These are phyloP conservation scores for Toxonevra muliebris DNA, from an alignment of 2,888 invertebrate genomes.

Conservation along the genomic window DNA sequence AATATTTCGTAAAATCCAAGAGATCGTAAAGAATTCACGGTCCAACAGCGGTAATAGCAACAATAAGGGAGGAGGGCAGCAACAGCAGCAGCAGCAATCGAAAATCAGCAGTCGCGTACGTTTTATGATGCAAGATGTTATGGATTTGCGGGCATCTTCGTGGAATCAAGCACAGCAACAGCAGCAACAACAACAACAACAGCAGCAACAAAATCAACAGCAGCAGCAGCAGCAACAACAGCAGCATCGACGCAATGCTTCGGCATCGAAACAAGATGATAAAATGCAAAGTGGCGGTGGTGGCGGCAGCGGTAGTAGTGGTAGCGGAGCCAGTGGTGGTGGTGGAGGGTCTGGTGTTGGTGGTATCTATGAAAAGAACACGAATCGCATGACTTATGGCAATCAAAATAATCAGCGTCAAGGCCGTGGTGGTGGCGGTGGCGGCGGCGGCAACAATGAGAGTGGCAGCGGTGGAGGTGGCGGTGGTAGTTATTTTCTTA, in stretches of 20 bases:
- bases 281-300: slow-evolving; percentile 36
- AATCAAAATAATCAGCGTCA: slow-evolving; percentile 17
- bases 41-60: neutral
- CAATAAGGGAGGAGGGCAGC: slow-evolving; percentile 18
- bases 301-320: slow-evolving; percentile 11
- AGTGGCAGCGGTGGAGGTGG: slow-evolving; percentile 33
- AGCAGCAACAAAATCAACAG: slow-evolving; percentile 31
- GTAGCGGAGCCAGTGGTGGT: slow-evolving; percentile 21
- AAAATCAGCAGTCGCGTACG: slow-evolving; percentile 62
- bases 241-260: slow-evolving; percentile 22
- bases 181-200: slow-evolving; percentile 10
- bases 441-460: slow-evolving; percentile 34
- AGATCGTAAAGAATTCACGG: slow-evolving; percentile 48
- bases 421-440: slow-evolving; percentile 20
- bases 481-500: slow-evolving; percentile 44
- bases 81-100: too few relatives aligned
- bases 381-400: slow-evolving; percentile 23
- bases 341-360: slow-evolving; percentile 23
- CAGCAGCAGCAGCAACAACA: slow-evolving; percentile 30
- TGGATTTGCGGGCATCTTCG: slow-evolving; percentile 54
- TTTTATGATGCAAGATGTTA: slow-evolving; percentile 62
- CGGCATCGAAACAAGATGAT: too few relatives aligned
- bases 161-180: slow-evolving; percentile 53
- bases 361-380: slow-evolving; percentile 41
- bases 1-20: slow-evolving; percentile 54